phyloP scores from a whole-genome alignment of 2,113 vertebrate genomes.

The Sinocyclocheilus anophthalmus region DNA sequence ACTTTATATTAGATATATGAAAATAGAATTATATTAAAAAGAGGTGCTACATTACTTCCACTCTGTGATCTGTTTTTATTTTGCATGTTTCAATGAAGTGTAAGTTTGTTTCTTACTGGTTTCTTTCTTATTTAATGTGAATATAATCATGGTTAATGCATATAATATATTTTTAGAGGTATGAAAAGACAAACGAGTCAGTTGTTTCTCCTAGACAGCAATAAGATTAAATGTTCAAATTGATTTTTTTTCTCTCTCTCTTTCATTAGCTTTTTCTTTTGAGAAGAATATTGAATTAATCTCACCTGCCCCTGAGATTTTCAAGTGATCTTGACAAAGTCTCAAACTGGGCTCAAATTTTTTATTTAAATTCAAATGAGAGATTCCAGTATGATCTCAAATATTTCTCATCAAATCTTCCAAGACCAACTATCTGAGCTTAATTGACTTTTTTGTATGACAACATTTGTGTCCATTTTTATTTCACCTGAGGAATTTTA shows the following conservation, averaged over 20 bases:
- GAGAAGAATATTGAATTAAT: neutral
- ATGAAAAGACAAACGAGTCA: neutral
- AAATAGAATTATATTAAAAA: slow-evolving; percentile 57
- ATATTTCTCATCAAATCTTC: neutral
- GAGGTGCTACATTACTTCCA: slow-evolving; percentile 54
- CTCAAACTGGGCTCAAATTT: neutral
- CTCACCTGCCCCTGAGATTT: neutral
- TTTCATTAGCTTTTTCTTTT: neutral
- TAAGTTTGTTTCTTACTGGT: neutral
- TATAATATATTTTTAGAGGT: neutral
- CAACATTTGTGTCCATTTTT: neutral
- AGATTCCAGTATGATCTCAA: neutral
- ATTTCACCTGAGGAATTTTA: neutral
- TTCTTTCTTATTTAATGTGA: neutral
- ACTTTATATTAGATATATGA: slow-evolving; percentile 46
- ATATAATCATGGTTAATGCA: neutral
- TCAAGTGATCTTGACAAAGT: neutral
- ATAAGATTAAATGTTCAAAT: neutral
- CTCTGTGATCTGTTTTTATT: slow-evolving; percentile 18
- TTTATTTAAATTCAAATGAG: neutral
- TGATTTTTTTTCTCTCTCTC: neutral
- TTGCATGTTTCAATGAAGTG: neutral
- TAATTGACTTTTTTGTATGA: neutral
- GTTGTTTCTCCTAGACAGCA: neutral
- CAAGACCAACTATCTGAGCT: neutral